Conservation (phyloP, 2,797 vertebrate genomes). For the Hylomyscus alleni region DNA sequence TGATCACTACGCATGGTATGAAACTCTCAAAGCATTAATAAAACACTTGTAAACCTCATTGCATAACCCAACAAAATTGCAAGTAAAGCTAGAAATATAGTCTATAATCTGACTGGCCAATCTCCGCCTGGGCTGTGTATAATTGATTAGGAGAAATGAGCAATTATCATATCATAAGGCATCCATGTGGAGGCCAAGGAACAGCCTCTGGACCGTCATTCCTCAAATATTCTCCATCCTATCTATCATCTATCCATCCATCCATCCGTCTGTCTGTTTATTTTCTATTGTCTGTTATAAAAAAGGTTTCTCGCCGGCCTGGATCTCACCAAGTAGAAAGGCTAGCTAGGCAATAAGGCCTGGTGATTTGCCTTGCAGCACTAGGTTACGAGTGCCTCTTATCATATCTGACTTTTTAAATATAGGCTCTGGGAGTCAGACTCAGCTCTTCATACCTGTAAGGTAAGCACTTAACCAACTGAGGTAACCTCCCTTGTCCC, state of each 20-base stretch:
- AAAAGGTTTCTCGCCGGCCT: background rate
- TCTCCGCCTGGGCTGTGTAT: background rate
- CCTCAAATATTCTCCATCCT: too few relatives aligned
- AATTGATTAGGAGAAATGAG: background rate
- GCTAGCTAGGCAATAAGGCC: background rate
- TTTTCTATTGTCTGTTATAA: too few relatives aligned
- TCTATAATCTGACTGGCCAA: background rate
- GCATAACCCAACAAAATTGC: background rate
- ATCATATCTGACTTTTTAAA: background rate
- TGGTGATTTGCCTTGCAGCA: background rate
- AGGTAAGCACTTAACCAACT: background rate
- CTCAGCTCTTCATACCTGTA: background rate
- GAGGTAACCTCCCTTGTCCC: background rate
- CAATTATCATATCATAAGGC: background rate
- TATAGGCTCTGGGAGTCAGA: background rate
- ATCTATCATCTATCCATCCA: background rate
- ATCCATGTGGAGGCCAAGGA: background rate
- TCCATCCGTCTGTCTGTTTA: background rate
- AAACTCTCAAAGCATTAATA: background rate
- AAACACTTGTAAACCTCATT: background rate
- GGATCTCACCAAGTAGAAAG: background rate
- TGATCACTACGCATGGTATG: background rate
- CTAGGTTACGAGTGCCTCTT: background rate
- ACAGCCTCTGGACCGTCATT: background rate
- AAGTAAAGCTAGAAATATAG: background rate